Conservation (phyloP, 1,140 invertebrate genomes). For the Solen grandis region DNA sequence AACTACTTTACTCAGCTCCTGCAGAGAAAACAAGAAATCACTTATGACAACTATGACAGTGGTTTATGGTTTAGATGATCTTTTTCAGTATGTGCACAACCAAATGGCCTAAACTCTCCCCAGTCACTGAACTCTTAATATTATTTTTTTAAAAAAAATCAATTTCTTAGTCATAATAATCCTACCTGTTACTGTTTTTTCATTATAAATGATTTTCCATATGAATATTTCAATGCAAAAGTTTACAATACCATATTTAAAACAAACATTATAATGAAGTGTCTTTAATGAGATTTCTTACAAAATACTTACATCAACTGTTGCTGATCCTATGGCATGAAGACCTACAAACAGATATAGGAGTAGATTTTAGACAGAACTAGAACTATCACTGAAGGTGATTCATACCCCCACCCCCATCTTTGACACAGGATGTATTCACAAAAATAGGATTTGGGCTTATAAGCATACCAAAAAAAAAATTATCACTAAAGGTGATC, state of each 20-base stretch:
- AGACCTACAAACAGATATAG: constrained; percentile 3
- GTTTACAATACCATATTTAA: not conserved
- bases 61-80: not conserved
- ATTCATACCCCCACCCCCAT: too few relatives aligned
- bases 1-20: constrained; percentile 25
- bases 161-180: too few relatives aligned
- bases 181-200: not conserved
- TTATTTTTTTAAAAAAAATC: not conserved
- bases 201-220: not conserved
- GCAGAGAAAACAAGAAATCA: not conserved
- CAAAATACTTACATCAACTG: constrained; percentile 19
- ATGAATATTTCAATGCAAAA: not conserved
- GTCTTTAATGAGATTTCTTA: not conserved
- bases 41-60: not conserved
- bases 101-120: not conserved
- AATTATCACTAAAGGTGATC: too few relatives aligned
- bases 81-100: not conserved
- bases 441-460: too few relatives aligned
- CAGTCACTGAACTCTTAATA: not conserved
- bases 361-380: not conserved
- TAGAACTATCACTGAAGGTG: not conserved
- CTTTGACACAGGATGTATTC: too few relatives aligned
- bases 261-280: not conserved
- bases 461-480: too few relatives aligned
- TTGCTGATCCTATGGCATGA: constrained; percentile 11